Base-by-base conservation (phyloP, 2,888 invertebrate genomes). In the Kuschelorhynchus macadamiae region DNA sequence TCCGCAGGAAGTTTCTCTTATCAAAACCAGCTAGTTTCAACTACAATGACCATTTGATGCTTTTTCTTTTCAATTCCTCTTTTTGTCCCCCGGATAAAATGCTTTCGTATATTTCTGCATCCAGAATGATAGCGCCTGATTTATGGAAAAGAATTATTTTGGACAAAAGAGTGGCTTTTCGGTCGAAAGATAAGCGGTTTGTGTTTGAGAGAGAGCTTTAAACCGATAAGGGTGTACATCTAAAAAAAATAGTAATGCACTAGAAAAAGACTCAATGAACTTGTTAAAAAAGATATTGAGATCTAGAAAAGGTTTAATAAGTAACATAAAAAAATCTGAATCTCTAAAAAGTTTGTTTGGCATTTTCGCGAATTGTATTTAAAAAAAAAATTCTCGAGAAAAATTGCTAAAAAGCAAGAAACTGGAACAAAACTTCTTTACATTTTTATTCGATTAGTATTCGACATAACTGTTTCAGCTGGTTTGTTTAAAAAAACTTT, bases 41-140 rank as follows among this genome's bases (percentile, higher is more conserved):
- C 75, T 75, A 79, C 80, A 81, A 81, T 81, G 81, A 80, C 80
- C 80, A 76, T 79, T 81, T 78, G 79, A 79, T 80, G 75, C 77
- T 77, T 80, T 79, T 78, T 76, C 77, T 78, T 79, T 78, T 76
- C 76, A 65, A 65, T 68, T 71, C 68, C 36, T 65, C 65, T 60
- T 68, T 71, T 68, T 71, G 61, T 64, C 47, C 70, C n/a, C 52
- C 36, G 70, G 77, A 79, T 78, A 78, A 78, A 79, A 78, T 77
- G 77, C 77, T 77, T 74, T 74, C 76, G 71, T 72, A 70, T 77
- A 78, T 79, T 78, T 79, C 76, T 78, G 77, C 79, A 79, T 80
- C 36, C 76, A 73, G 74, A 76, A 76, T 75, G 77, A 78, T 79
- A 79, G 67, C 70, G 73, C 42, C 70, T 79, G 79, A 79, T 79